A percentile compares a stretch with the other conserved stretches of the same genome.
phyloP scores from a whole-genome alignment of 2,888 invertebrate species.

The Notodonta dromedarius region DNA sequence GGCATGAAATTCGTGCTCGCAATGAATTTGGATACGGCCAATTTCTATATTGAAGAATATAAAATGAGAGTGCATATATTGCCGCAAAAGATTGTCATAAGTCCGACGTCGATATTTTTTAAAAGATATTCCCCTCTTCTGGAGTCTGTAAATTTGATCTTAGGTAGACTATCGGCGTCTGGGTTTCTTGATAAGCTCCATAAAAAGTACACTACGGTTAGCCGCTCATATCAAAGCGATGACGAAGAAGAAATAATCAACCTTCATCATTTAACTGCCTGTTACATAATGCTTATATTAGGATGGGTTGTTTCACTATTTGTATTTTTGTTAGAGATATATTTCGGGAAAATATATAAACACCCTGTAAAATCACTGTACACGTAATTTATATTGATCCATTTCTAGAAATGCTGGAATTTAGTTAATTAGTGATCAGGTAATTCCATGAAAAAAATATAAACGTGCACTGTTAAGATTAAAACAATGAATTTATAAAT shows the following conservation, averaged over 20 bases:
- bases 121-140: conserved; percentile 67
- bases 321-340: conserved; percentile 56
- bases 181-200: conserved; percentile 60
- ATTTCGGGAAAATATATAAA: conserved; percentile 35
- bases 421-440: too few species aligned
- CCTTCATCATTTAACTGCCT: conserved; percentile 62
- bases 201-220: conserved; percentile 40
- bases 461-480: too few species aligned
- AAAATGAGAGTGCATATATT: conserved; percentile 53
- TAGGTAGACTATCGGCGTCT: conserved; percentile 54
- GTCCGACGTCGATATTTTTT: conserved; percentile 63
- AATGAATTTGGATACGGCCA: conserved; percentile 54
- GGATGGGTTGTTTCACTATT: conserved; percentile 59
- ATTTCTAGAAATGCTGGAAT: too few species aligned
- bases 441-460: too few species aligned
- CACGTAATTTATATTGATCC: too few species aligned
- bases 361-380: conserved; percentile 9
- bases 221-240: conserved; percentile 13
- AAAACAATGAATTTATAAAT: too few species aligned
- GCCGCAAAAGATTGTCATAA: conserved; percentile 49
- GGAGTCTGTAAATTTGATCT: conserved; percentile 48
- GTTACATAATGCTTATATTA: conserved; percentile 56
- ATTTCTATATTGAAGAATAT: conserved; percentile 42
- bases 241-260: conserved; percentile 49
- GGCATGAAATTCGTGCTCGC: conserved; percentile 64